Evolutionary conservation across 2,797 vertebrate species (phyloP).

Genomic region (Lithobates sylvaticus): DNA sequence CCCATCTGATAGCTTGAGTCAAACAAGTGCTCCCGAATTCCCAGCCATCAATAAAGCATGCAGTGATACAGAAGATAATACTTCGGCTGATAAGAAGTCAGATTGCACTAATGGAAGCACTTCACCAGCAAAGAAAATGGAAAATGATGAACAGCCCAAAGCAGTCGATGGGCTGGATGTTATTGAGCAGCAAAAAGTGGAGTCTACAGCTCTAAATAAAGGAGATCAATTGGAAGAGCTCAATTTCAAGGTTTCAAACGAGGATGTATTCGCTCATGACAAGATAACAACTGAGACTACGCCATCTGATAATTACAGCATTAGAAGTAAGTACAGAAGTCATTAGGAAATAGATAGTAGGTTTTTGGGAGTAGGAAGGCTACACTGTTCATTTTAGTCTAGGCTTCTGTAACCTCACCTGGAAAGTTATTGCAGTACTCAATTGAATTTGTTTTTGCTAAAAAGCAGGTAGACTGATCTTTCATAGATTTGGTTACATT

Average conservation of each 20-base stretch:
- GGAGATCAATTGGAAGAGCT: constrained; percentile 51
- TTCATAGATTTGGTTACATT: neutral
- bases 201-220: constrained; percentile 25
- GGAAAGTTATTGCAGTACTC: neutral
- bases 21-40: constrained; percentile 67
- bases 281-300: constrained; percentile 57
- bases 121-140: constrained; percentile 49
- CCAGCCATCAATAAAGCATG: constrained; percentile 65
- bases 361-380: neutral
- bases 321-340: constrained; percentile 71
- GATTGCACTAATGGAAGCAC: constrained; percentile 61
- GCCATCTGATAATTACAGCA: constrained; percentile 54
- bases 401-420: neutral
- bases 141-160: constrained; percentile 60
- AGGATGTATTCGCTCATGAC: constrained; percentile 53
- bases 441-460: too few species aligned
- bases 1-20: constrained; percentile 59
- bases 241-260: constrained; percentile 23
- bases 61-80: constrained; percentile 55
- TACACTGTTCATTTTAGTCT: neutral
- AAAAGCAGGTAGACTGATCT: neutral
- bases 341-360: constrained; percentile 1
- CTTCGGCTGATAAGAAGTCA: constrained; percentile 65
- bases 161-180: constrained; percentile 61
- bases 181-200: constrained; percentile 61